phyloP scores from a whole-genome alignment of 2,888 invertebrate species.

The Rhyacophila evoluta region DNA sequence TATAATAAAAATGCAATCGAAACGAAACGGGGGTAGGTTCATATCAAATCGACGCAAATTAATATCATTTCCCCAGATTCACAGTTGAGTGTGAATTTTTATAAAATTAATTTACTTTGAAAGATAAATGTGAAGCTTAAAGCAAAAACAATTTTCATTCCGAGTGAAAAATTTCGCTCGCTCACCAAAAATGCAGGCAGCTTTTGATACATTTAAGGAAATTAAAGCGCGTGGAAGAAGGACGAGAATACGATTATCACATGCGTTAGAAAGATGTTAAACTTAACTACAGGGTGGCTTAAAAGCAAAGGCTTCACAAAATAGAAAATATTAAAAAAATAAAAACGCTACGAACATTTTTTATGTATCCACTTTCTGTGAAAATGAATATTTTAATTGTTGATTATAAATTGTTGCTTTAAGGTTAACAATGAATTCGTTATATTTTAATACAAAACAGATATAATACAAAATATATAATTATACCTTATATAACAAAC shows the following conservation, averaged over 20 bases:
- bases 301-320: no score
- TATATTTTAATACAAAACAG: no score
- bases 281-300: neutral
- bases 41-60: neutral
- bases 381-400: no score
- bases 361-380: no score
- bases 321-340: no score
- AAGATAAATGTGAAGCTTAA: constrained; percentile 20
- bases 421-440: no score
- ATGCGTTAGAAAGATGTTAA: constrained; percentile 2
- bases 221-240: neutral
- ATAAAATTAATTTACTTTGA: constrained; percentile 12
- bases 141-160: constrained; percentile 18
- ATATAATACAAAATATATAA: no score
- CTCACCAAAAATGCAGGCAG: constrained; percentile 18
- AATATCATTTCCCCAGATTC: constrained; percentile 7
- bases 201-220: constrained; percentile 2
- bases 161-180: neutral
- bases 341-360: no score
- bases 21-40: neutral
- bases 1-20: neutral
- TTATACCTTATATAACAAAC: no score
- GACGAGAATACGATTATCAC: constrained; percentile 14
- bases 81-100: constrained; percentile 12
- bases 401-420: no score